A percentile compares a stretch with the other conserved stretches of the same genome.
phyloP scores from a whole-genome alignment of 2,888 invertebrate genomes.

The Noctua fimbriata region DNA sequence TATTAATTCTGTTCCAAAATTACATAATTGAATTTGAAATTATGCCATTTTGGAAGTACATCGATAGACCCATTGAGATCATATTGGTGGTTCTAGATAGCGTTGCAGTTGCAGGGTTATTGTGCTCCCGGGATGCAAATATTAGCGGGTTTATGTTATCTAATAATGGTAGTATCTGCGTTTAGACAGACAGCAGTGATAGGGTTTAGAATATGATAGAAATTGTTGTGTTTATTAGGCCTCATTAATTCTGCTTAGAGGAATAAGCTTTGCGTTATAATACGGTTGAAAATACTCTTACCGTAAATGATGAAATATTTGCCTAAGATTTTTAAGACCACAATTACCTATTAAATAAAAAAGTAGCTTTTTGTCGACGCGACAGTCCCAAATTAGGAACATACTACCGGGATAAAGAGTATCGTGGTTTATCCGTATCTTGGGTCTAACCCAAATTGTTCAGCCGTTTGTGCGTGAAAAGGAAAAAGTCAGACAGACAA shows the following conservation, averaged over 20 bases:
- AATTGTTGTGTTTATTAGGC: conserved; percentile 1
- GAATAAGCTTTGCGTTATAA: neutral
- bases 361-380: neutral
- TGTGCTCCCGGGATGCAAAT: conserved; percentile 15
- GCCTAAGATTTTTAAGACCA: neutral
- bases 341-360: neutral
- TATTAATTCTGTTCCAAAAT: conserved; percentile 29
- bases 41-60: conserved; percentile 29
- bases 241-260: neutral
- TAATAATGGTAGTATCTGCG: neutral
- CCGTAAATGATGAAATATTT: neutral
- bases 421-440: neutral
- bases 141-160: conserved; percentile 18
- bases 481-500: neutral
- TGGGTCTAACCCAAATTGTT: neutral
- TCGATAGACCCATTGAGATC: conserved; percentile 16
- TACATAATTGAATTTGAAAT: conserved; percentile 52
- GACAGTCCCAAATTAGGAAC: neutral
- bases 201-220: neutral
- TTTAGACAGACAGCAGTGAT: conserved; percentile 22
- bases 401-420: neutral
- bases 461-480: neutral
- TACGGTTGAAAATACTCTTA: neutral
- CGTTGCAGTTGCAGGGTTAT: conserved; percentile 19
- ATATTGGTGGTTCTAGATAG: conserved; percentile 26